Base-by-base conservation (phyloP, 2,797 vertebrate species). In the Pelodytes ibericus region DNA sequence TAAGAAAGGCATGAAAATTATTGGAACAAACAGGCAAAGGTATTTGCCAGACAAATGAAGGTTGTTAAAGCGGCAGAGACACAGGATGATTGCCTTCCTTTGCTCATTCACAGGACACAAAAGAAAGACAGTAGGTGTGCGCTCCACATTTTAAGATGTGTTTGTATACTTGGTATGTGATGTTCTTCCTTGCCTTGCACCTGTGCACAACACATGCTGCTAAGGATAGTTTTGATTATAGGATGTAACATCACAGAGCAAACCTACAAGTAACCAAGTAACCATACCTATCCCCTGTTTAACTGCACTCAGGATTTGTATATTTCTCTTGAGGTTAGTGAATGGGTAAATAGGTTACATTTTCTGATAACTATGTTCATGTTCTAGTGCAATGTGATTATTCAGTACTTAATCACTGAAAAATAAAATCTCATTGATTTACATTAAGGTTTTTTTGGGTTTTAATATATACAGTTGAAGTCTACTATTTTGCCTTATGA, bases 91-190 rank as follows among this genome's bases (percentile, higher is more conserved):
- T 26, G 3, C 2, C 20, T 15, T 4, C n/a, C 25, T 16, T n/a
- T 3, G 5, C 11, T 44, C 22, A 47, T 64, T 64, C 24, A 2
- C 25, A 56, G 10, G 25, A 10, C 15, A 53, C 16, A 30, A 15
- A 56, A 47, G 49, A 49, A 69, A 56, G 29, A 69, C 47, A 56
- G 66, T 69, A 69, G 66, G 66, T 69, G 66, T 69, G 66, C 66
- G 56, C n/a, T 49, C 49, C 15, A 2, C 10, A 25, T 69, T 69
- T 25, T 53, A 49, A 20, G 49, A 53, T 20, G 11, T 18, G 8
- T 22, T 22, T 22, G 8, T 53, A 20, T 16, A 53, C 11, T 47
- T 47, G 11, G 33, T 11, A 36, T 36, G 5, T 36, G 5, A 5
- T 36, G 2, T 44, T 44, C 13, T 2, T 44, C 15, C 33, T 44